Evolutionary conservation across 2,888 invertebrate species (phyloP), one percentile per base, ranked within the genome.

Genomic region (Cloeon dipterum): DNA sequence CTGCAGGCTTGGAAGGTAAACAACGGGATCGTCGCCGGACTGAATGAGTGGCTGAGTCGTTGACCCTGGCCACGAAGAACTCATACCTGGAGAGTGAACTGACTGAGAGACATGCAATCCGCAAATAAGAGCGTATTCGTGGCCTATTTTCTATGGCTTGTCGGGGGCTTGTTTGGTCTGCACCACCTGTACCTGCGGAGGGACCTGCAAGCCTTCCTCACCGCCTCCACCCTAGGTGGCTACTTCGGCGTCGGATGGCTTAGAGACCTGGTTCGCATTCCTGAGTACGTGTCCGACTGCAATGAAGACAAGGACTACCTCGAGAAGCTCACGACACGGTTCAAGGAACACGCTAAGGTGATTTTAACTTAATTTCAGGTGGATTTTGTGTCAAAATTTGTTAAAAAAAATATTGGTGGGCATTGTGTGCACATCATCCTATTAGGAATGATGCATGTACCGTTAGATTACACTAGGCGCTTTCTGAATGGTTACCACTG

Each of bases 131-230:
- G 63, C 37, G 51, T 58, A 8, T 50, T 74, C 35, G 51, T 68
- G 48, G 71, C 93, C 0, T 94, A 91, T 51, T 41, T 89, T 2
- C 58, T 76, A 26, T 94, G 91, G 91, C 49, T 88, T 0, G 66
- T 85, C 45, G 85, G 86, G 14, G 94, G 94, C 4, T 57, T 81
- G 47, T 74, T 85, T 46, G 93, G 93, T 0, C 58, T 81, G 4
- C 94, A 94, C 57, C 86, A 91, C 52, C 70, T 93, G 49, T 94
- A 94, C 57, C 61, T 94, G 43, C 68, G 74, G 37, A 65, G 93
- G 39, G 86, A 91, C 55, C 65, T 74, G 17, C 94, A 94, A 47
- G 93, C 85, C 0, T 81, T 93, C 51, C 63, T 89, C 1, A 86
- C 82, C 70, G 81, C 82, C 72, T 74, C 74, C 40, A 83, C 86